Evolutionary conservation across 2,113 vertebrate species (phyloP), one percentile per base, ranked within the genome.

Genomic region (Cavia porcellus): DNA sequence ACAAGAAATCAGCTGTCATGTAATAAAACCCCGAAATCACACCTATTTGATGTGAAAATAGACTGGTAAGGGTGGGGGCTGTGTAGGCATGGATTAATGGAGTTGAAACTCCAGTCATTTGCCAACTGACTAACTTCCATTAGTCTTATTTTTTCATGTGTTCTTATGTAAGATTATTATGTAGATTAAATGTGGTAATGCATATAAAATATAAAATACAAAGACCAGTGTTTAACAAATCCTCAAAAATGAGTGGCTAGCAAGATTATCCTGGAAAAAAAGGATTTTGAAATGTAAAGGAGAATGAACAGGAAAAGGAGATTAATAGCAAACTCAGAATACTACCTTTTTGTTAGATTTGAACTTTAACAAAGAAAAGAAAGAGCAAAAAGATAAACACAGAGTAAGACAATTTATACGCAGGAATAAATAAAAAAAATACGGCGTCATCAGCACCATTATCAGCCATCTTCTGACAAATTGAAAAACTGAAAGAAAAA

Each of bases 401-500:
- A n/a, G 28, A 57, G 32, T 47, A 68, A 77, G 24, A 68, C 47
- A 59, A 19, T 11, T 86, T 61, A 17, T 68, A 64, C 50, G 90
- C 64, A 79, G 22, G 19, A 14, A 52, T 80, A 75, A 47, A 50
- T 74, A n/a, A 95, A 91, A 91, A 70, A 42, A 8, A 75, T 24
- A 25, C 0, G 19, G 47, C 19, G 22, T 47, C 20, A 10, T 35
- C 32, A 62, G 61, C 74, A 77, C 30, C 55, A 61, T 55, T 7
- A 20, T 55, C 4, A 66, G 32, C 8, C 28, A 95, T 85, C 19
- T 66, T 30, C 24, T 35, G 52, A 75, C 28, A 50, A 42, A 61
- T 5, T 62, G 30, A 92, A 94, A 97, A 68, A 70, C 50, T 52
- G 47, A 70, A 92, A 85, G 70, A 38, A 70, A 86, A 6, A 64